Evolutionary conservation across 1,140 invertebrate genomes (phyloP).

Genomic region (Teleopsis dalmanni): DNA sequence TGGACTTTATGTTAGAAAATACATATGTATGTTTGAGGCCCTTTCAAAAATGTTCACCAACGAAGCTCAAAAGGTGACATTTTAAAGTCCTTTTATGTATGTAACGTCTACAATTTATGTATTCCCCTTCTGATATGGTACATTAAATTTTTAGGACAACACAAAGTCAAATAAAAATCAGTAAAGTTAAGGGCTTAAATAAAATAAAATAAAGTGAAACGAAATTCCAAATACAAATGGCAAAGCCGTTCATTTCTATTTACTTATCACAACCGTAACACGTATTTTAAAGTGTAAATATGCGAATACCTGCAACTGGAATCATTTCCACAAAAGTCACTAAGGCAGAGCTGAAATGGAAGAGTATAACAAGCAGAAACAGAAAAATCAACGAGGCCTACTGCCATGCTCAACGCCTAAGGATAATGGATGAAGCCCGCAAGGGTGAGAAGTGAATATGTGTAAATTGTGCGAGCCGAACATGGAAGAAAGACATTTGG

Average conservation of each 20-base stretch:
- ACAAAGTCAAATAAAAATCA: constrained; percentile 1
- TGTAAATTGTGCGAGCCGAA: background rate
- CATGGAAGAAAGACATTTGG: background rate
- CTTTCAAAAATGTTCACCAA: background rate
- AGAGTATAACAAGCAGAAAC: too few species aligned
- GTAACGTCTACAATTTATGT: background rate
- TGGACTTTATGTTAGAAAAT: background rate
- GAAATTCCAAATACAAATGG: background rate
- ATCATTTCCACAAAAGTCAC: too few species aligned
- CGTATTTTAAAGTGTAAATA: constrained; percentile 13
- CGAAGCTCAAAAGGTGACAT: background rate
- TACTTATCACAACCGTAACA: constrained; percentile 11
- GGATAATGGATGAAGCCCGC: too few species aligned
- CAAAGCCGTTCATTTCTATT: constrained; percentile 7
- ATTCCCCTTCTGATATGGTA: constrained; percentile 6
- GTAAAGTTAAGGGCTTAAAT: background rate
- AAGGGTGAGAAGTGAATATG: too few species aligned
- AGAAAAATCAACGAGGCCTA: too few species aligned
- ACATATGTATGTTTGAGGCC: background rate
- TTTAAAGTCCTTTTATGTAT: background rate
- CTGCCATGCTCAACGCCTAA: too few species aligned
- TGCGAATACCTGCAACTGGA: constrained; percentile 3
- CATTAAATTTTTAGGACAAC: constrained; percentile 12
- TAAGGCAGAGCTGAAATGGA: too few species aligned
- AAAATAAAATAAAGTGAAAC: background rate